phyloP scores from a whole-genome alignment of 2,888 invertebrate species.

The Ennomos quercinarius region DNA sequence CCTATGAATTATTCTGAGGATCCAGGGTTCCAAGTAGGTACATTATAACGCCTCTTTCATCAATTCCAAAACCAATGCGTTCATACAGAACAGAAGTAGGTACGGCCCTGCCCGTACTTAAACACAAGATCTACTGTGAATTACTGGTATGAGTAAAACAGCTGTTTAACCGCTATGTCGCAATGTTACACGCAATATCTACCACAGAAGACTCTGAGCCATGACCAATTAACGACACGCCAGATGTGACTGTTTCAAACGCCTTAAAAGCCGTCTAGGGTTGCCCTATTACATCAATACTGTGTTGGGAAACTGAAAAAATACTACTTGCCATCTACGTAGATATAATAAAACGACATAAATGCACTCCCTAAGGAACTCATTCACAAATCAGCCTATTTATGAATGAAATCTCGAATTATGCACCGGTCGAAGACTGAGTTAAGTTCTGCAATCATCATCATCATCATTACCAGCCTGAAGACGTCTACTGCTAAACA shows the following conservation, averaged over 20 bases:
- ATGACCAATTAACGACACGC: constrained; percentile 51
- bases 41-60: too few relatives aligned
- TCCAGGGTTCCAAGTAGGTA: too few relatives aligned
- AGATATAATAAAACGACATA: too few relatives aligned
- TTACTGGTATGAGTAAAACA: constrained; percentile 51
- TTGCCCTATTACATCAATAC: constrained; percentile 1
- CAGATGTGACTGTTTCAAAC: constrained; percentile 36
- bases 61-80: too few relatives aligned
- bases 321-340: constrained; percentile 17
- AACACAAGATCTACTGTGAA: constrained; percentile 9
- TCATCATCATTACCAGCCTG: too few relatives aligned
- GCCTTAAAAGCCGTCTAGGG: constrained; percentile 7
- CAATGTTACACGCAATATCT: constrained; percentile 41
- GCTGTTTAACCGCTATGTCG: constrained; percentile 55
- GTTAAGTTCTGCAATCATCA: too few relatives aligned
- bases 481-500: too few relatives aligned
- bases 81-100: background rate
- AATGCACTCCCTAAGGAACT: too few relatives aligned
- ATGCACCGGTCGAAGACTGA: too few relatives aligned
- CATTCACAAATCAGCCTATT: too few relatives aligned
- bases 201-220: constrained; percentile 27
- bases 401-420: too few relatives aligned
- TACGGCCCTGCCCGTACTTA: background rate
- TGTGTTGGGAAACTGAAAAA: constrained; percentile 2
- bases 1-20: too few relatives aligned